These are phyloP conservation scores for Heterotilapia buettikoferi DNA, from an alignment of 2,113 vertebrate genomes.

Conservation along the genomic window DNA sequence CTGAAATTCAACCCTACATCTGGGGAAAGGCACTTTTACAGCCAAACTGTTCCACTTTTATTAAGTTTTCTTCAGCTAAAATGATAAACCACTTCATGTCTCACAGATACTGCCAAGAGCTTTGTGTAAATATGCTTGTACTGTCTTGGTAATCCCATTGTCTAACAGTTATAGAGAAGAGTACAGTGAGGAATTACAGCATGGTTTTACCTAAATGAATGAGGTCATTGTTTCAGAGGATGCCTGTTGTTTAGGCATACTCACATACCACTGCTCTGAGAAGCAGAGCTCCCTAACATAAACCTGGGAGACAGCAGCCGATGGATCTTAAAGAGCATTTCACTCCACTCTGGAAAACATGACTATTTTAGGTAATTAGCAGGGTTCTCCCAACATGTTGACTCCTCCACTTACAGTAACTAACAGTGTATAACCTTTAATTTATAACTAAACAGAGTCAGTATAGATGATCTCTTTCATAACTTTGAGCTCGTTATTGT, in stretches of 20 bases:
- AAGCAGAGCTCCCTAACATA: constrained; percentile 41
- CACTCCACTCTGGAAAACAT: constrained; percentile 47
- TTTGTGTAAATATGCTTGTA: neutral
- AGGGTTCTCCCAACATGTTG: constrained; percentile 6
- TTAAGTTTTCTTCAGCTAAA: neutral
- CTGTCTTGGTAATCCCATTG: neutral
- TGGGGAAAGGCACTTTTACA: neutral
- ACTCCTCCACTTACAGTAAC: neutral
- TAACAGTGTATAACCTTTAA: neutral
- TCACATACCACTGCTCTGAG: constrained; percentile 21
- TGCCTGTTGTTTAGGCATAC: constrained; percentile 23
- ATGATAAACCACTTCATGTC: neutral
- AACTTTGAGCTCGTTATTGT: neutral
- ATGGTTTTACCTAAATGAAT: neutral
- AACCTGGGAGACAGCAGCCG: constrained; percentile 58
- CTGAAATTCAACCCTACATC: neutral
- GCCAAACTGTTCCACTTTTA: neutral
- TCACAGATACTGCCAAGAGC: neutral
- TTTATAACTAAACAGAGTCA: constrained; percentile 9
- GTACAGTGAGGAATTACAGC: neutral
- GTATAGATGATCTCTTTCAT: neutral
- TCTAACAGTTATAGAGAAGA: neutral
- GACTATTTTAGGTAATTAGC: constrained; percentile 75
- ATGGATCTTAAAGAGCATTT: constrained; percentile 38
- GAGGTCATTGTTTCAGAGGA: constrained; percentile 15